Evolutionary conservation across 2,797 vertebrate genomes (phyloP), one percentile per base, ranked within the genome.

Genomic region (Pterois miles): DNA sequence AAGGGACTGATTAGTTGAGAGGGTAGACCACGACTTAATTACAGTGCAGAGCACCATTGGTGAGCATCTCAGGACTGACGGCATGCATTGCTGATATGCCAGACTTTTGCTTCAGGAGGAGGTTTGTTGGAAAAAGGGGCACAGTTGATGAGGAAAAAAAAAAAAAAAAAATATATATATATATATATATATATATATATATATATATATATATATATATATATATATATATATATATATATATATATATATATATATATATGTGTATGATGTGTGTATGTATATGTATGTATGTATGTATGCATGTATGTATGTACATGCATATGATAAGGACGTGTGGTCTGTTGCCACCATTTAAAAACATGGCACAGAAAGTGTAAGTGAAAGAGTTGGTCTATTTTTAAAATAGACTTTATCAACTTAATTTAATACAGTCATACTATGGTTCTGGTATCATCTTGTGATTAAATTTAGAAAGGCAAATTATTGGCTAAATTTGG

Each of bases 1-100:
- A 23, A 74, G 88, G 80, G 85, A 78, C 82, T 88, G 78, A 86
- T 89, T 87, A 86, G 36, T 69, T 82, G 78, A 81, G 73, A 74
- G 62, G 70, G 65, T 27, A 78, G 72, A 73, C 79, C 1, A 10
- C 0, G 66, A 66, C 70, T 87, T 88, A 89, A 90, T 90, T 86
- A 90, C 82, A 84, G 67, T 50, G 3, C 31, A 78, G 57, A 63
- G 63, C 78, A 72, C 65, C 14, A 53, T 46, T 53, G 76, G 65
- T 77, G 75, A 84, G 54, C 57, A 69, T 40, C 40, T 74, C 69
- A 57, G 29, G 46, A 40, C 14, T 16, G 36, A 31, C 58, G 80
- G 74, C 43, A 56, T 65, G 40, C 33, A 18, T 75, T 59, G 56
- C 27, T 79, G 64, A 71, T 46, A 34, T 59, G 27, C 33, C 53